These are phyloP conservation scores for Myzus persicae DNA, from an alignment of 1,140 invertebrate species.

Conservation along the genomic window DNA sequence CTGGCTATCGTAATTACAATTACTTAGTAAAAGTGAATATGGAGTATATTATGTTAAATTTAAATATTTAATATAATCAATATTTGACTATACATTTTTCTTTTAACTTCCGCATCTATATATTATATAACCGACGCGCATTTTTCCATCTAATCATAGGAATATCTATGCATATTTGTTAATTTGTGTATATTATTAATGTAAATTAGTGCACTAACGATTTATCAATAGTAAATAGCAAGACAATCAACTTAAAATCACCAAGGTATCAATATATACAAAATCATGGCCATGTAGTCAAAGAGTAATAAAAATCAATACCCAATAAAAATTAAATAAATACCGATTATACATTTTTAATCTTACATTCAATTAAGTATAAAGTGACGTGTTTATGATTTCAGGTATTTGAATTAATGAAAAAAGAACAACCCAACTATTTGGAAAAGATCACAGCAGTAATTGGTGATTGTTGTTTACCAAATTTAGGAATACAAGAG, in stretches of 20 bases:
- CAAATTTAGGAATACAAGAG: slow-evolving; percentile 67
- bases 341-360: neutral
- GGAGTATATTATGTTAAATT: neutral
- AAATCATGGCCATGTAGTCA: neutral
- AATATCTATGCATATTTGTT: neutral
- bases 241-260: neutral
- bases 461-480: slow-evolving; percentile 69
- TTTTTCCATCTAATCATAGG: neutral
- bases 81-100: neutral
- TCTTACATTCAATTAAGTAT: neutral
- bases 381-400: neutral
- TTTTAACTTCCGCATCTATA: neutral
- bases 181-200: neutral
- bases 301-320: neutral
- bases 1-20: neutral
- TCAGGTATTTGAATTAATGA: slow-evolving; percentile 59
- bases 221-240: neutral
- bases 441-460: slow-evolving; percentile 63
- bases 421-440: slow-evolving; percentile 59
- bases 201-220: neutral
- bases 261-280: neutral
- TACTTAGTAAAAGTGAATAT: neutral
- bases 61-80: neutral
- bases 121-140: neutral
- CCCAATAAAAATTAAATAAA: neutral